Evolutionary conservation across 2,888 invertebrate species (phyloP).

Genomic region (Linyphia triangularis): DNA sequence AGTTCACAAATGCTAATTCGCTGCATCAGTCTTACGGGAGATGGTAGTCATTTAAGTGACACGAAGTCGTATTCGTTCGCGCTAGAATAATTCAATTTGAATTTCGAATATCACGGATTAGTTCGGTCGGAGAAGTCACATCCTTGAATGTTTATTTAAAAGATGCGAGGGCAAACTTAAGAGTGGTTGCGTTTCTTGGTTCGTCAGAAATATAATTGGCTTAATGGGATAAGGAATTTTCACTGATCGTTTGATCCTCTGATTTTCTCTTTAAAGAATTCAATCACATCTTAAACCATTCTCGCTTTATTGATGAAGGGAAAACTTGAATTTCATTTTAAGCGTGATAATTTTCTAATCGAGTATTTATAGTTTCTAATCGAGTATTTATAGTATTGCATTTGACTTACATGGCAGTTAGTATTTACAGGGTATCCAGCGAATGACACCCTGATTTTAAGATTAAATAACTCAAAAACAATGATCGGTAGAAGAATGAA

Average conservation of each 20-base stretch:
- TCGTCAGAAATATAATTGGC: slow-evolving; percentile 13
- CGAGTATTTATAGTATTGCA: no score
- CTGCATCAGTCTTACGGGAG: slow-evolving; percentile 38
- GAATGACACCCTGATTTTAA: no score
- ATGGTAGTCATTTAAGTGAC: slow-evolving; percentile 47
- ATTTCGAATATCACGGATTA: slow-evolving; percentile 45
- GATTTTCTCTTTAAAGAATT: no score
- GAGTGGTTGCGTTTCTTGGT: neutral
- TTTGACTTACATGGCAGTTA: no score
- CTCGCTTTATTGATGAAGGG: no score
- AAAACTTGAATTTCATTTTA: no score
- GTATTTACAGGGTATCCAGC: no score
- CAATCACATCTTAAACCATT: no score
- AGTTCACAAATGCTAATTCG: slow-evolving; percentile 26
- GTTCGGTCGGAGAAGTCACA: neutral
- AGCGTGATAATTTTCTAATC: no score
- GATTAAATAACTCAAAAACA: no score
- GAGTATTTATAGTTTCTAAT: no score
- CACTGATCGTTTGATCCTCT: neutral
- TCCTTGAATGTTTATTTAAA: slow-evolving; percentile 54
- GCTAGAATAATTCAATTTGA: slow-evolving; percentile 58
- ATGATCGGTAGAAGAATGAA: no score
- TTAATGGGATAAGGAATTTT: slow-evolving; percentile 1
- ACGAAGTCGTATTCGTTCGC: slow-evolving; percentile 34
- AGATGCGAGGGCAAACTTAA: slow-evolving; percentile 1